Evolutionary conservation across 2,113 vertebrate species (phyloP), one percentile per base, ranked within the genome.

Genomic region (Myrmecobius fasciatus): DNA sequence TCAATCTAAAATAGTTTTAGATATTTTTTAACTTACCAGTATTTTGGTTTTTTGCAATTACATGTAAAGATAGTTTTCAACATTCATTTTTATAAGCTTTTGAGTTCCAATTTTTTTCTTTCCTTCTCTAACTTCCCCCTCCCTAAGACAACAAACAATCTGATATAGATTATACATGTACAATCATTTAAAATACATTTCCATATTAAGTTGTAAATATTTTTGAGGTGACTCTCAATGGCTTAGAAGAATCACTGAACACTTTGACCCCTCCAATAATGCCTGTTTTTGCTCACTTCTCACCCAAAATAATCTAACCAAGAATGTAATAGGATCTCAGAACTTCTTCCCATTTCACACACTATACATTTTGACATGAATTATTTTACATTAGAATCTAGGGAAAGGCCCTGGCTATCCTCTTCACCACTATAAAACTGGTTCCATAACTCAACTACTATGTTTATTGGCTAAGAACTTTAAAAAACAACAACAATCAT

Each of bases 401-500:
- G 2, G 94, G 91, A 95, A 91, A 89, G 93, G 56, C n/a, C 90
- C 47, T 0, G 31, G 11, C 89, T 95, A 60, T 93, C 90, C 91
- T 96, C 48, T 31, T 92, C 60, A 96, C 60, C 20, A 92, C 91
- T 56, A 93, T 92, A 91, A 92, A 97, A 96, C 88, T 17, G 36
- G 46, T 91, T 94, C 54, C 52, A 90, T 60, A 90, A 53, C 52
- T 95, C 96, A 95, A 95, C 89, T 52, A 48, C 92, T 94, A 25
- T 94, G 89, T 94, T 94, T 96, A 89, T 96, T 95, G 96, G 88
- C 95, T 91, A 94, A 97, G 88, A 92, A 94, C 89, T 96, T 96
- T 92, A 67, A 60, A 94, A 89, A 97, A 96, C 92, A 75, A 83
- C 22, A 83, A n/a, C 67, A 43, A 83, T n/a, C 67, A n/a, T 92